phyloP scores from a whole-genome alignment of 2,113 vertebrate species.

The Vulpes lagopus region DNA sequence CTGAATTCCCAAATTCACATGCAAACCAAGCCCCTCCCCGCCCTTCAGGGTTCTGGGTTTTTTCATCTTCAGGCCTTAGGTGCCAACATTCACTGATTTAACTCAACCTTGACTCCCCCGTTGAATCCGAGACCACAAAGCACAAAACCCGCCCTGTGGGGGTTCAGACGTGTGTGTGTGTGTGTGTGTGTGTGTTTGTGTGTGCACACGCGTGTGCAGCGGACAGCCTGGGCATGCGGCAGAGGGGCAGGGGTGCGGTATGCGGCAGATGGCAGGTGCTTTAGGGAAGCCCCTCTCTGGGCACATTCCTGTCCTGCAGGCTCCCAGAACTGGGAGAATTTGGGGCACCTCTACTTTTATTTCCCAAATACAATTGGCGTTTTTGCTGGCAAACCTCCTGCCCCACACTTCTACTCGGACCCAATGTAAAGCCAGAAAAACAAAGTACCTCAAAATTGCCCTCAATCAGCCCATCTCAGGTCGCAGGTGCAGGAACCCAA shows the following conservation, averaged over 20 bases:
- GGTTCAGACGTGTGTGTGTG: not conserved
- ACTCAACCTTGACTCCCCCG: not conserved
- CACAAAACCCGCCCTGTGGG: not conserved
- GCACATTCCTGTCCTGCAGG: not conserved
- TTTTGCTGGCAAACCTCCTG: conserved; percentile 15
- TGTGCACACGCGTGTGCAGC: accelerated
- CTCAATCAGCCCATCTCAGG: not conserved
- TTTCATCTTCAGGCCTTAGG: not conserved
- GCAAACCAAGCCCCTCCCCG: not conserved
- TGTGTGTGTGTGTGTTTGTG: too few species aligned
- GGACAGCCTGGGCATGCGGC: not conserved
- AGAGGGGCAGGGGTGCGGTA: not conserved
- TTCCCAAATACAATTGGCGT: conserved; percentile 4
- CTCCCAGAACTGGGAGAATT: not conserved
- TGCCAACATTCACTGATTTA: not conserved
- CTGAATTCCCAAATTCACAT: not conserved
- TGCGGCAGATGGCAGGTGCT: not conserved
- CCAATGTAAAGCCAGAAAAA: not conserved
- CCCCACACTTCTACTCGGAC: not conserved
- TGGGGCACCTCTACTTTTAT: not conserved
- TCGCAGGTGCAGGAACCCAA: not conserved
- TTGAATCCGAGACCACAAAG: not conserved
- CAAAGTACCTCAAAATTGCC: not conserved
- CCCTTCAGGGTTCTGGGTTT: not conserved
- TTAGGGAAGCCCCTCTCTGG: not conserved